These are phyloP conservation scores for Pleuronectes platessa DNA, from an alignment of 2,113 vertebrate species.

Conservation along the genomic window DNA sequence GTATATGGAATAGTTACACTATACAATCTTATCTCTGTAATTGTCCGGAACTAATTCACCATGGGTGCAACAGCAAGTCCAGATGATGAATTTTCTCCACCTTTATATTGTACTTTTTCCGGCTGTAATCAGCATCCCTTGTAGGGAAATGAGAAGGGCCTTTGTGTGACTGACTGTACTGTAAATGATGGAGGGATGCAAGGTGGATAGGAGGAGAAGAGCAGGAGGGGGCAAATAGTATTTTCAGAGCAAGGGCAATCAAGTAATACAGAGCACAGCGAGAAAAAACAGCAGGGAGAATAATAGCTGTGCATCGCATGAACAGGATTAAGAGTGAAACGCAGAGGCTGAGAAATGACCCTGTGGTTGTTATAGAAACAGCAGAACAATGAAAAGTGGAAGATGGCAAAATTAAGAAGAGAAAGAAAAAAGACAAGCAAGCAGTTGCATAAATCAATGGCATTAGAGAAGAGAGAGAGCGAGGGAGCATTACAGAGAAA, in stretches of 20 bases:
- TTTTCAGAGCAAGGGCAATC: slow-evolving; percentile 13
- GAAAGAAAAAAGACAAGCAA: slow-evolving; percentile 42
- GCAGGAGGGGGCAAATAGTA: background rate
- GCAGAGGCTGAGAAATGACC: slow-evolving; percentile 48
- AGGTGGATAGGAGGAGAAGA: background rate
- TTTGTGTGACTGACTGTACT: background rate
- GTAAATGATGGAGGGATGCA: background rate
- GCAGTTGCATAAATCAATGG: slow-evolving; percentile 73
- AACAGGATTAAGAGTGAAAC: slow-evolving; percentile 64
- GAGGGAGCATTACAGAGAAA: slow-evolving; percentile 18
- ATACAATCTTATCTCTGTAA: background rate
- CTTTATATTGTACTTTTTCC: background rate
- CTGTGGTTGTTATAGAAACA: slow-evolving; percentile 78
- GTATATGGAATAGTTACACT: background rate
- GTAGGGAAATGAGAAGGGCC: background rate
- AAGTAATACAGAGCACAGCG: slow-evolving; percentile 17
- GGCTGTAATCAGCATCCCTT: background rate
- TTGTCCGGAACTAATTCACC: background rate
- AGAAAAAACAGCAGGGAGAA: slow-evolving; percentile 43
- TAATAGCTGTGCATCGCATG: slow-evolving; percentile 30
- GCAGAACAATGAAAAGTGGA: slow-evolving; percentile 50
- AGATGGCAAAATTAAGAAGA: slow-evolving; percentile 32
- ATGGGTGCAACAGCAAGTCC: background rate
- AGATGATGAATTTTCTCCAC: background rate
- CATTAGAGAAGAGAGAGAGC: slow-evolving; percentile 50